Percentiles rank a stretch among this genome's conserved stretches.
phyloP scores from a whole-genome alignment of 2,888 invertebrate species.

The Epistrophella euchroma region DNA sequence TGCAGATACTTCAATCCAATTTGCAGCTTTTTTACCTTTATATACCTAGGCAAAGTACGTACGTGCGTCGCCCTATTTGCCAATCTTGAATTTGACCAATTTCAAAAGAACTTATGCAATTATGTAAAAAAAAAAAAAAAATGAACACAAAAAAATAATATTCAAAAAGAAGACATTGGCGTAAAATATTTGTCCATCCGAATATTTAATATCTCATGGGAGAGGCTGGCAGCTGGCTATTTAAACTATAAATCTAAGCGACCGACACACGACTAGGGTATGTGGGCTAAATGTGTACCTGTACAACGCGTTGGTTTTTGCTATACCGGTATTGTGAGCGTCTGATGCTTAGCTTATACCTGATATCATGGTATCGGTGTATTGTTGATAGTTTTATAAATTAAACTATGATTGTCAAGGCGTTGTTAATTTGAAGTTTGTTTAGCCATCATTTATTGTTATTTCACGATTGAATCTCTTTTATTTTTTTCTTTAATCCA shows the following conservation, averaged over 20 bases:
- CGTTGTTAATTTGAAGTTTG: constrained; percentile 42
- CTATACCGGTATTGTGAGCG: constrained; percentile 15
- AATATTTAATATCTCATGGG: constrained; percentile 33
- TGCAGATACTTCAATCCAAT: neutral
- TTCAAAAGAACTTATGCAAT: constrained; percentile 41
- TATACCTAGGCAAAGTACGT: neutral
- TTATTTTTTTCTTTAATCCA: neutral
- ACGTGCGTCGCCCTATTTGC: constrained; percentile 13
- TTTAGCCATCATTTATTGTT: constrained; percentile 33
- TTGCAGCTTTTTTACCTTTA: neutral
- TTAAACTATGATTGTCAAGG: constrained; percentile 45
- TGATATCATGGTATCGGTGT: constrained; percentile 39
- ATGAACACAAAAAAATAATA: constrained; percentile 6
- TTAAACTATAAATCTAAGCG: constrained; percentile 38
- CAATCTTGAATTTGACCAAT: constrained; percentile 32
- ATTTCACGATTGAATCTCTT: constrained; percentile 5
- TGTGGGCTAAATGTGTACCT: constrained; percentile 27
- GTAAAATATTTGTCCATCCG: constrained; percentile 54
- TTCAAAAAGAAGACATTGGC: constrained; percentile 31
- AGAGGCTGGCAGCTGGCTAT: too few species aligned
- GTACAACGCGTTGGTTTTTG: neutral
- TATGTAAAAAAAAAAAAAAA: constrained; percentile 28
- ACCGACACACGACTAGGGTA: neutral
- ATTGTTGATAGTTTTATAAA: constrained; percentile 47
- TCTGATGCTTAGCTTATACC: constrained; percentile 2